A percentile compares a stretch with the other conserved stretches of the same genome.
phyloP scores from a whole-genome alignment of 2,797 vertebrate genomes.

The Hydrocynus forskahlii region DNA sequence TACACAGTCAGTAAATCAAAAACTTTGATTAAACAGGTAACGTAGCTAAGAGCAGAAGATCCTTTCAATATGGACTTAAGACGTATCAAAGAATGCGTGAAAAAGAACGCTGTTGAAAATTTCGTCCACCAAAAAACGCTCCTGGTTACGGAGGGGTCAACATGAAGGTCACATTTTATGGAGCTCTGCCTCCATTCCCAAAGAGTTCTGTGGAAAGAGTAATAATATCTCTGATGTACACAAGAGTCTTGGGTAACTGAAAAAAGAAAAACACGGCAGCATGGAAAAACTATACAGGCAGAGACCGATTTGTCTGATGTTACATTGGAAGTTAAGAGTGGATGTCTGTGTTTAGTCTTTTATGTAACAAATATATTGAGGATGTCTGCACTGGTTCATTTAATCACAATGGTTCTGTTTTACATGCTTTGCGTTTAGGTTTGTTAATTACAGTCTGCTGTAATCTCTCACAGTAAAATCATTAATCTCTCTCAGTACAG shows the following conservation, averaged over 20 bases:
- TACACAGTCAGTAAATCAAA: neutral
- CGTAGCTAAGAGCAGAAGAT: neutral
- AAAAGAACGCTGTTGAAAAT: neutral
- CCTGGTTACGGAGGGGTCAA: neutral
- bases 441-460: too few species aligned
- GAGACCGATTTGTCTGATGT: neutral
- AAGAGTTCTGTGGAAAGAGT: constrained; percentile 56
- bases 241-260: constrained; percentile 33
- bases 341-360: too few species aligned
- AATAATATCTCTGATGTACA: constrained; percentile 54
- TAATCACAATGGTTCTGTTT: neutral
- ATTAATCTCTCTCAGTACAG: too few species aligned
- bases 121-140: neutral
- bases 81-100: neutral
- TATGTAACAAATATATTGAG: neutral
- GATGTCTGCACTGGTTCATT: neutral
- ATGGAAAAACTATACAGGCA: constrained; percentile 34
- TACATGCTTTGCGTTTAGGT: neutral
- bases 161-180: constrained; percentile 26
- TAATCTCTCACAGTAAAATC: too few species aligned
- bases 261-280: constrained; percentile 48
- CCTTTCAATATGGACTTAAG: too few species aligned
- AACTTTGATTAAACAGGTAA: neutral
- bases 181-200: constrained; percentile 48
- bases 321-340: neutral